Evolutionary conservation across 1,140 invertebrate species (phyloP).

Genomic region (Danaus plexippus): DNA sequence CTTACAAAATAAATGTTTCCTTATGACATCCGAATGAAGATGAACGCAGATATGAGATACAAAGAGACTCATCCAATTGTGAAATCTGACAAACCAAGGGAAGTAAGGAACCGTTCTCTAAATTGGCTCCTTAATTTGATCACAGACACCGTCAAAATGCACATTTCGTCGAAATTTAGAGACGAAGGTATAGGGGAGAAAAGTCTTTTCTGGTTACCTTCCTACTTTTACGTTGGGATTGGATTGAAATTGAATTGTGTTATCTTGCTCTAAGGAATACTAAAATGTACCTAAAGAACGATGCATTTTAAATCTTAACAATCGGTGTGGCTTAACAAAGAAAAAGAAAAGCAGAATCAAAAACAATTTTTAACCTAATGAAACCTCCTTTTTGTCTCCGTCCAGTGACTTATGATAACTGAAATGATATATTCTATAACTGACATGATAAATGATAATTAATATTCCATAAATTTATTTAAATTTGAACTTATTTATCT

Average conservation of each 20-base stretch:
- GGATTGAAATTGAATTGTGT: slow-evolving; percentile 49
- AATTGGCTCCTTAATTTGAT: slow-evolving; percentile 33
- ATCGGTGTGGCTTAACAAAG: too few relatives aligned
- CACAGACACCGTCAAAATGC: slow-evolving; percentile 24
- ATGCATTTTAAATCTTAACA: too few relatives aligned
- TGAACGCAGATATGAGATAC: slow-evolving; percentile 7
- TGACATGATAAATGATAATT: too few relatives aligned
- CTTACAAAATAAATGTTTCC: too few relatives aligned
- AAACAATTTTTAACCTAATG: too few relatives aligned
- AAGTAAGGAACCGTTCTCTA: slow-evolving; percentile 17
- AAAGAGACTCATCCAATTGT: slow-evolving; percentile 12
- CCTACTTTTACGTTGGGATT: slow-evolving; percentile 31
- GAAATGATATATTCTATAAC: too few relatives aligned
- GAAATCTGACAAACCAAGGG: slow-evolving; percentile 17
- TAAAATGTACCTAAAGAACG: too few relatives aligned
- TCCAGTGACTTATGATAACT: too few relatives aligned
- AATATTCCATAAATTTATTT: too few relatives aligned
- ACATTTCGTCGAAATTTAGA: slow-evolving; percentile 35
- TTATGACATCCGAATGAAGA: not conserved
- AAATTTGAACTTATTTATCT: too few relatives aligned
- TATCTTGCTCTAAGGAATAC: slow-evolving; percentile 6
- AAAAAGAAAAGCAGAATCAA: too few relatives aligned
- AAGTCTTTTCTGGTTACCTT: slow-evolving; percentile 25
- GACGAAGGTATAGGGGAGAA: slow-evolving; percentile 25
- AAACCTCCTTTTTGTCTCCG: too few relatives aligned